Evolutionary conservation across 2,888 invertebrate genomes (phyloP), one percentile per base, ranked within the genome.

Genomic region (Dasypolia templi): DNA sequence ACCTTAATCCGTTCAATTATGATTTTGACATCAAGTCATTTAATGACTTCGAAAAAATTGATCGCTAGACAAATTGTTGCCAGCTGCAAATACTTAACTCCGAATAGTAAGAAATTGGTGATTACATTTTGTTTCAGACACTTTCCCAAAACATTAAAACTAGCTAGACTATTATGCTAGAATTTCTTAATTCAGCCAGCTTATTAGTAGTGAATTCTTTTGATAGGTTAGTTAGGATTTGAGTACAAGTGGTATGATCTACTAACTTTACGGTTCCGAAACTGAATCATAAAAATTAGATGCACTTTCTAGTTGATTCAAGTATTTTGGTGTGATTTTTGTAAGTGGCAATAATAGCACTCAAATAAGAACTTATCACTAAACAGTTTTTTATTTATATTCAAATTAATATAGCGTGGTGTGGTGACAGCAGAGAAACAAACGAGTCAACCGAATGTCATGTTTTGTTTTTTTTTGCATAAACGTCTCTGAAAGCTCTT

Each of bases 181-280:
- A 26, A 32, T 39, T 58, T 78, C 39, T 77, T 49, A 78, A 74
- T 73, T n/a, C 39, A 56, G 56, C 7, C 11, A 64, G 26, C 63
- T 81, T 51, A 70, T 84, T 70, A 74, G 51, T 70, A 29, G 46
- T 84, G 61, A 82, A 72, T 79, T 76, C 12, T 65, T 79, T 63
- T 69, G 76, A 77, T 72, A 61, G 78, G 75, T 81, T 75, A 59
- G 76, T 81, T 75, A 73, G 59, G 68, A 53, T 69, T 72, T 58
- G 17, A 53, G 35, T 62, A n/a, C 51, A 64, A 42, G 61, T 61
- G 46, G 29, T 79, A 26, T 62, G 17, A 79, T 79, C 75, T 58
- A 66, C 49, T 39, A 72, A 70, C 79, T 82, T 74, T 59, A 85
- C 74, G 75, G 56, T 72, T 59, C 12, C 49, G 26, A 49, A 65